Evolutionary conservation across 2,797 vertebrate species (phyloP), one percentile per base, ranked within the genome.

Genomic region (Pempheris klunzingeri): DNA sequence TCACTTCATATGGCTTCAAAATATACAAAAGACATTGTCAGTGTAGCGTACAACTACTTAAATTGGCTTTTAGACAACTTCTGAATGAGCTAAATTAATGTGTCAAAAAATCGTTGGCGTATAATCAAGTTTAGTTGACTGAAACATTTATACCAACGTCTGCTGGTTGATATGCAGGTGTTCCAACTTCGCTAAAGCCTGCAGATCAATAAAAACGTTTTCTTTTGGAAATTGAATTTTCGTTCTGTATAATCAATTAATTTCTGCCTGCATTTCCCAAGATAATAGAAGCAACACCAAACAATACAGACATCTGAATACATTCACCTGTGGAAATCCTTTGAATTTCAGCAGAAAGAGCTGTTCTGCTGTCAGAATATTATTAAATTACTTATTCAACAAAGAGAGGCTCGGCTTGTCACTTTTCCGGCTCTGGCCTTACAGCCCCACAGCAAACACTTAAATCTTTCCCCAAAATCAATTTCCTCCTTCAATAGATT

Each of bases 381-480:
- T 71, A 74, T 80, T 75, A 64, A 73, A 83, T 78, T 7, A 58
- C 78, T 63, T 53, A 79, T 88, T 86, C 70, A 68, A 52, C 43
- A 39, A 55, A 72, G 32, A 26, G 24, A 47, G 6, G 0, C 24
- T n/a, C 4, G 10, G 8, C 38, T 68, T 59, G 34, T 78, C 41
- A 22, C 71, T 74, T 49, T 55, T 59, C 53, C 41, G 44, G 26
- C 12, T 0, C n/a, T 22, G 70, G 36, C 64, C 63, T 77, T 11
- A 15, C 46, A 75, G 36, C 65, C 34, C 71, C 39, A 26, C 24
- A 63, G 70, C 54, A 76, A 79, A 71, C 64, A 52, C 61, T 73
- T 74, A 75, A 70, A 81, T 80, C 66, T 81, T 73, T 60, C 53
- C 14, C 60, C 14, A 59, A 79, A 72, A 86, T 68, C 24, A 66